phyloP scores from a whole-genome alignment of 2,797 vertebrate species.

The Capromys pilorides region DNA sequence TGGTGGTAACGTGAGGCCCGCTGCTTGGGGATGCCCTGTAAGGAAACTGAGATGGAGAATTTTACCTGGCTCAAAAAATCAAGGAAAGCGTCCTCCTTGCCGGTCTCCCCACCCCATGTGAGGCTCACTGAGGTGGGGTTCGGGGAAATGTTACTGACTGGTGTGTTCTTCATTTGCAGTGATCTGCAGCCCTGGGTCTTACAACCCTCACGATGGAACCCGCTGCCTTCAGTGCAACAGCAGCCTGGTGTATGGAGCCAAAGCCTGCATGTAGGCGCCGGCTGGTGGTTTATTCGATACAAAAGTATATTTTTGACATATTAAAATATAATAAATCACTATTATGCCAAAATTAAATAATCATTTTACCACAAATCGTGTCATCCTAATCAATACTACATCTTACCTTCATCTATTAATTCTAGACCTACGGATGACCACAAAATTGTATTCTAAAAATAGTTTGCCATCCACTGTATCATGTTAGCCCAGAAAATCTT shows the following conservation, averaged over 20 bases:
- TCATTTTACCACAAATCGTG: slow-evolving; percentile 63
- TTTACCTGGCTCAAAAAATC: background rate
- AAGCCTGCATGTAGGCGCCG: slow-evolving; percentile 54
- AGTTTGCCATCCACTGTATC: background rate
- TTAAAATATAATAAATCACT: slow-evolving; percentile 72
- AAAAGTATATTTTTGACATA: slow-evolving; percentile 21
- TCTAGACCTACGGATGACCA: background rate
- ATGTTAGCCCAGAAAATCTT: background rate
- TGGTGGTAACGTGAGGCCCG: background rate
- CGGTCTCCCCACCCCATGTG: background rate
- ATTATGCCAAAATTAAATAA: slow-evolving; percentile 70
- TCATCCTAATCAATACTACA: slow-evolving; percentile 42
- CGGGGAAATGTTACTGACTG: background rate
- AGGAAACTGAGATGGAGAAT: background rate
- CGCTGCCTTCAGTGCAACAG: slow-evolving; percentile 75
- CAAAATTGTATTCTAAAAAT: background rate
- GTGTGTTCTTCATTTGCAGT: slow-evolving; percentile 56
- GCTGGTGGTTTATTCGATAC: slow-evolving; percentile 19
- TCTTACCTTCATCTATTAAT: background rate
- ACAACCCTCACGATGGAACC: slow-evolving; percentile 77
- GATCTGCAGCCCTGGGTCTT: slow-evolving; percentile 82
- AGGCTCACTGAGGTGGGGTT: background rate
- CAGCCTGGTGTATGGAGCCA: slow-evolving; percentile 75
- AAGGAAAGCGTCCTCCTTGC: background rate
- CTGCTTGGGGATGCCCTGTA: background rate